Evolutionary conservation across 2,797 vertebrate genomes (phyloP).

Genomic region (Graptemys geographica): DNA sequence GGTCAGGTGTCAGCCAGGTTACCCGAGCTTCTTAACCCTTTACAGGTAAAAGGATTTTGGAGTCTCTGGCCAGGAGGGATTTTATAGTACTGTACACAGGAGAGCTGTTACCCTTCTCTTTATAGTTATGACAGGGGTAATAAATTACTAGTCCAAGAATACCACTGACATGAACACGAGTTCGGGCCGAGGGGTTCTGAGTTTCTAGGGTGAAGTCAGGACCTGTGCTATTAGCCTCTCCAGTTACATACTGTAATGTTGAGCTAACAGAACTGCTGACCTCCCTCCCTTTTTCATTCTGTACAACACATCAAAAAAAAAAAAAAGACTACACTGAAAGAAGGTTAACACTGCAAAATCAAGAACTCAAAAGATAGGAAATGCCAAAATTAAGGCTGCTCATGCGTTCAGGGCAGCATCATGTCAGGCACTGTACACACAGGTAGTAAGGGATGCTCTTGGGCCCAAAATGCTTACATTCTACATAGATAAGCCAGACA

Average conservation of each 20-base stretch:
- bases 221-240: slow-evolving; percentile 53
- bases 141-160: slow-evolving; percentile 34
- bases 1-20: too few species aligned
- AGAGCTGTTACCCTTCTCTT: too few species aligned
- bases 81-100: too few species aligned
- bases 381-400: slow-evolving; percentile 18
- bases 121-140: background rate
- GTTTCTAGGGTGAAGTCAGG: slow-evolving; percentile 54
- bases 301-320: background rate
- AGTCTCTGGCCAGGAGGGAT: too few species aligned
- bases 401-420: background rate
- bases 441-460: slow-evolving; percentile 25
- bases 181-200: too few species aligned
- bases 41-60: too few species aligned
- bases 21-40: too few species aligned
- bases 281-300: background rate
- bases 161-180: background rate
- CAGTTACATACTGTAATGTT: background rate
- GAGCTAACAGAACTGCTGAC: too few species aligned
- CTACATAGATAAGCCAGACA: background rate
- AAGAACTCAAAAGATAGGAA: slow-evolving; percentile 25
- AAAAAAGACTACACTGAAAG: slow-evolving; percentile 1
- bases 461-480: background rate
- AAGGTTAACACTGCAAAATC: slow-evolving; percentile 40
- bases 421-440: background rate